A percentile compares a stretch with the other conserved stretches of the same genome.
These are phyloP conservation scores for Falcunculus frontatus DNA, from an alignment of 2,113 vertebrate genomes.

Conservation along the genomic window DNA sequence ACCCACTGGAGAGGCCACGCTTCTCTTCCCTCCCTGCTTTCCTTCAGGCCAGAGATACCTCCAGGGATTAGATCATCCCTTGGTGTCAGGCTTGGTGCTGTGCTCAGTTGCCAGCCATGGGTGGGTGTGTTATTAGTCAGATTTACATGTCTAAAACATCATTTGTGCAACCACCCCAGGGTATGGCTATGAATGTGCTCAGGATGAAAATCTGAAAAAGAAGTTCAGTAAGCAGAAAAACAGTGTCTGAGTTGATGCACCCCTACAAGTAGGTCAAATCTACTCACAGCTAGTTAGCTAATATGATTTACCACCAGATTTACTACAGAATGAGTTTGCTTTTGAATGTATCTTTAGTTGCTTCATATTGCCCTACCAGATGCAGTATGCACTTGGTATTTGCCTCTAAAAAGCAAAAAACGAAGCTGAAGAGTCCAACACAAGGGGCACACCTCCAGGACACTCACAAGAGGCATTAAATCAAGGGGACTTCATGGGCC, in stretches of 20 bases:
- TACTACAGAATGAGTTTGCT: not conserved
- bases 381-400: not conserved
- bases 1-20: not conserved
- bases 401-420: not conserved
- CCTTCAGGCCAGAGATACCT: constrained; percentile 23
- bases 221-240: not conserved
- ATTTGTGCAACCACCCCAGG: constrained; percentile 22
- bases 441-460: not conserved
- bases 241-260: not conserved
- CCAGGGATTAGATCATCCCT: constrained; percentile 24
- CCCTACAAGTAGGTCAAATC: not conserved
- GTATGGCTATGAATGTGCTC: not conserved
- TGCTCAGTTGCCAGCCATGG: not conserved
- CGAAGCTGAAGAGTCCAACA: not conserved
- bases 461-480: not conserved
- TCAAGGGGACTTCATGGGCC: not conserved
- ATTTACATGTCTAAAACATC: constrained; percentile 47
- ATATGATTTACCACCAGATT: not conserved
- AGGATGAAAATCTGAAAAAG: not conserved
- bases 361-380: not conserved
- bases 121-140: constrained; percentile 17
- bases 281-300: not conserved
- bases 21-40: not conserved
- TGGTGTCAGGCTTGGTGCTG: not conserved
- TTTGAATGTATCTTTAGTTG: not conserved